Conservation (phyloP, 2,888 invertebrate species). For the Agrilus mali region DNA sequence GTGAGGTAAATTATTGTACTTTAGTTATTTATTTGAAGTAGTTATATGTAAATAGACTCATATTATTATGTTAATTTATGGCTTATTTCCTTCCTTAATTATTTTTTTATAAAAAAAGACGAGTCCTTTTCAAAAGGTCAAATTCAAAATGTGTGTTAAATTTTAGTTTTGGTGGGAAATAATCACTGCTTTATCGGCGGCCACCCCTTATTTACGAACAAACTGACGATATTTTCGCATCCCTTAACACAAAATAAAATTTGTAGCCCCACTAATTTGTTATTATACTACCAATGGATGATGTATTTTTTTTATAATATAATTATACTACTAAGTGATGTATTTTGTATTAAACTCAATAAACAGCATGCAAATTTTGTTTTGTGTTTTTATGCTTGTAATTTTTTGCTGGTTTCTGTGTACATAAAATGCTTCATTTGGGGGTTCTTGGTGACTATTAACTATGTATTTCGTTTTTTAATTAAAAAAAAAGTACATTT, state of each 20-base stretch:
- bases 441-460: neutral
- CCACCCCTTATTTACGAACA: no score
- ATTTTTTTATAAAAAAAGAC: no score
- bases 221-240: neutral
- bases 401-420: conserved; percentile 10
- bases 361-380: conserved; percentile 24
- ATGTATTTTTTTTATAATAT: conserved; percentile 2
- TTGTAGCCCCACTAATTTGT: conserved; percentile 13
- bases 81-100: no score
- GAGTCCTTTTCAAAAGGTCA: no score
- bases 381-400: conserved; percentile 17
- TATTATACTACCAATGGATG: no score
- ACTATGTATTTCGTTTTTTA: neutral
- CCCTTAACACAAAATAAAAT: conserved; percentile 18
- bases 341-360: conserved; percentile 12
- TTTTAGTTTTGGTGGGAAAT: no score
- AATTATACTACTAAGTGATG: conserved; percentile 5
- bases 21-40: no score
- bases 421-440: neutral
- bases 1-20: no score
- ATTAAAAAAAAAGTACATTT: conserved; percentile 4
- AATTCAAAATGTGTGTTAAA: no score
- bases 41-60: no score
- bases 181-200: no score
- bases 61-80: no score